These are phyloP conservation scores for Xanthorhoe designata DNA, from an alignment of 2,888 invertebrate species.

Conservation along the genomic window DNA sequence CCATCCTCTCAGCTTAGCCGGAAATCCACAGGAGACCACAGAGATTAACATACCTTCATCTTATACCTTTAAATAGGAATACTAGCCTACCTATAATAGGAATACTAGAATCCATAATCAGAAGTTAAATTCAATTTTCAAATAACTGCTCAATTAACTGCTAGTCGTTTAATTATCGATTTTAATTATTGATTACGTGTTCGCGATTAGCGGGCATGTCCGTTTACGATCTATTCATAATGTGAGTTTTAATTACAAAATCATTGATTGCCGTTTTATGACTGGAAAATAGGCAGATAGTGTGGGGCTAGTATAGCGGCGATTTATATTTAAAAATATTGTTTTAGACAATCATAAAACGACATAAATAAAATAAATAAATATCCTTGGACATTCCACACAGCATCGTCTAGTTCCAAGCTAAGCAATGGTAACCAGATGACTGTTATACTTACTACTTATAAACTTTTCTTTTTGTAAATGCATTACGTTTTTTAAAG, in stretches of 20 bases:
- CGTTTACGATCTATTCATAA: constrained; percentile 73
- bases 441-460: too few relatives aligned
- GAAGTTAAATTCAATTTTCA: constrained; percentile 78
- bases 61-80: too few relatives aligned
- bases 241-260: constrained; percentile 75
- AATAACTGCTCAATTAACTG: constrained; percentile 81
- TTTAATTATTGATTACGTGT: constrained; percentile 83
- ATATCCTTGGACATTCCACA: too few relatives aligned
- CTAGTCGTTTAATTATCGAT: constrained; percentile 77
- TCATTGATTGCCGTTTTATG: constrained; percentile 71
- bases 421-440: too few relatives aligned
- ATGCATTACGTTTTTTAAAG: too few relatives aligned
- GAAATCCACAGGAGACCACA: too few relatives aligned
- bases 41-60: constrained; percentile 14
- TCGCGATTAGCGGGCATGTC: constrained; percentile 81
- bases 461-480: too few relatives aligned
- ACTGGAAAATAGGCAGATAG: constrained; percentile 37
- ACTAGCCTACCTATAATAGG: too few relatives aligned
- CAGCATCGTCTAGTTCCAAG: too few relatives aligned
- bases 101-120: constrained; percentile 38
- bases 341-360: background rate
- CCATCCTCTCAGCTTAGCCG: too few relatives aligned
- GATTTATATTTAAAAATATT: constrained; percentile 6
- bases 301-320: background rate
- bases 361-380: too few relatives aligned